These are phyloP conservation scores for Nudaria mundana DNA, from an alignment of 2,888 invertebrate genomes.

Conservation along the genomic window DNA sequence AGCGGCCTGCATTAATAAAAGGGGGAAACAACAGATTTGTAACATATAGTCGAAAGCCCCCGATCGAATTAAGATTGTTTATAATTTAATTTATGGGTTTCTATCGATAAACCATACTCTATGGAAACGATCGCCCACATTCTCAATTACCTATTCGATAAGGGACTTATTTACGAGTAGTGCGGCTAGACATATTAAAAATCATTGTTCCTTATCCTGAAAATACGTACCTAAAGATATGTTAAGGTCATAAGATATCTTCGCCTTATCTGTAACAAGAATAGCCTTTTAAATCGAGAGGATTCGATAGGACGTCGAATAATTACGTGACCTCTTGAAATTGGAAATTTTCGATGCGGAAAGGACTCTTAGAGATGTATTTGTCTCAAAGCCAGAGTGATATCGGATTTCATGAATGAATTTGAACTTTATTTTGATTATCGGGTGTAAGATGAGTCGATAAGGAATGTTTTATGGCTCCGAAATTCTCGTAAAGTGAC, in stretches of 20 bases:
- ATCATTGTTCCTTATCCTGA: slow-evolving; percentile 79
- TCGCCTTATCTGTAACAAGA: slow-evolving; percentile 74
- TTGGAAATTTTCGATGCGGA: slow-evolving; percentile 44
- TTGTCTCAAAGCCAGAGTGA: slow-evolving; percentile 43
- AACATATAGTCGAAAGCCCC: slow-evolving; percentile 44
- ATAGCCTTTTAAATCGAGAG: slow-evolving; percentile 74
- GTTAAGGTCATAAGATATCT: slow-evolving; percentile 73
- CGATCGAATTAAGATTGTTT: slow-evolving; percentile 42
- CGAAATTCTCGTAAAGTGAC: slow-evolving; percentile 45
- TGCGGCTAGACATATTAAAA: slow-evolving; percentile 68
- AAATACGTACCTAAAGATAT: slow-evolving; percentile 56
- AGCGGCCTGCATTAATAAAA: slow-evolving; percentile 7
- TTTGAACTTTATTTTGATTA: slow-evolving; percentile 41
- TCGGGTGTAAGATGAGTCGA: slow-evolving; percentile 50
- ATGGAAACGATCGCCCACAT: slow-evolving; percentile 69
- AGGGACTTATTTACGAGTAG: slow-evolving; percentile 70
- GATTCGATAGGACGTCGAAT: slow-evolving; percentile 48
- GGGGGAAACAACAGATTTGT: slow-evolving; percentile 35
- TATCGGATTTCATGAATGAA: slow-evolving; percentile 56
- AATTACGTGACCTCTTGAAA: slow-evolving; percentile 66
- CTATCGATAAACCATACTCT: slow-evolving; percentile 49
- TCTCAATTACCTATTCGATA: slow-evolving; percentile 78
- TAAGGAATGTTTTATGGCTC: slow-evolving; percentile 53
- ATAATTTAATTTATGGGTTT: slow-evolving; percentile 63
- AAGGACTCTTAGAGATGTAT: slow-evolving; percentile 43